Conservation (phyloP, 2,888 invertebrate genomes). For the Phyllotreta striolata region DNA sequence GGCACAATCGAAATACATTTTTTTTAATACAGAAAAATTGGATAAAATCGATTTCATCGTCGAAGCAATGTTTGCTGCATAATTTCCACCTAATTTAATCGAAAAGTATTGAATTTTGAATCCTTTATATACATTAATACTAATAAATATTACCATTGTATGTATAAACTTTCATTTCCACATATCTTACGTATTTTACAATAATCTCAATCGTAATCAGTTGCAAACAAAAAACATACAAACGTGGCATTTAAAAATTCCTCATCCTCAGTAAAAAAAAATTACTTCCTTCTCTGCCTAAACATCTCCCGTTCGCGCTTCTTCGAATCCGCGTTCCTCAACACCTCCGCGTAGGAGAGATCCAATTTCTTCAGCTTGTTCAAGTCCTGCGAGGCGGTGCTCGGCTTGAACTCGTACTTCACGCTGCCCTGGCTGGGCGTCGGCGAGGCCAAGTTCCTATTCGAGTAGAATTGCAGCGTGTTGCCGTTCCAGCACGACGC, state of each 20-base stretch:
- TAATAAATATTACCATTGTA: too few relatives aligned
- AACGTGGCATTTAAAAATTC: constrained; percentile 2
- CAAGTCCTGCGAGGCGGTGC: constrained; percentile 83
- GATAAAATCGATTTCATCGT: too few relatives aligned
- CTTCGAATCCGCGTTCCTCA: constrained; percentile 72
- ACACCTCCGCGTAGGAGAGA: constrained; percentile 84
- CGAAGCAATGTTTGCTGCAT: too few relatives aligned
- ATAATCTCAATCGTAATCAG: not conserved
- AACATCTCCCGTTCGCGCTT: constrained; percentile 48
- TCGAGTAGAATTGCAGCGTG: constrained; percentile 73
- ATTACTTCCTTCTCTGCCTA: constrained; percentile 47
- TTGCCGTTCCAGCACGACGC: constrained; percentile 71
- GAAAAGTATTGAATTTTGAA: too few relatives aligned
- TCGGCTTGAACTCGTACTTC: constrained; percentile 67
- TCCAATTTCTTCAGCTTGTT: constrained; percentile 82
- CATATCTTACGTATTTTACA: too few relatives aligned
- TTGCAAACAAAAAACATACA: constrained; percentile 12
- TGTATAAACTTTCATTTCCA: too few relatives aligned
- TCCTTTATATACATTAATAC: too few relatives aligned
- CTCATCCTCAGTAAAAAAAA: constrained; percentile 5
- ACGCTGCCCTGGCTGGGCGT: constrained; percentile 66
- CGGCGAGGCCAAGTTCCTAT: constrained; percentile 64
- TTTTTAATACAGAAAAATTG: too few relatives aligned
- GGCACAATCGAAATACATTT: too few relatives aligned
- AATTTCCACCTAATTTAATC: too few relatives aligned